Evolutionary conservation across 2,888 invertebrate genomes (phyloP), one percentile per base, ranked within the genome.

Genomic region (Yponomeuta cagnagella): DNA sequence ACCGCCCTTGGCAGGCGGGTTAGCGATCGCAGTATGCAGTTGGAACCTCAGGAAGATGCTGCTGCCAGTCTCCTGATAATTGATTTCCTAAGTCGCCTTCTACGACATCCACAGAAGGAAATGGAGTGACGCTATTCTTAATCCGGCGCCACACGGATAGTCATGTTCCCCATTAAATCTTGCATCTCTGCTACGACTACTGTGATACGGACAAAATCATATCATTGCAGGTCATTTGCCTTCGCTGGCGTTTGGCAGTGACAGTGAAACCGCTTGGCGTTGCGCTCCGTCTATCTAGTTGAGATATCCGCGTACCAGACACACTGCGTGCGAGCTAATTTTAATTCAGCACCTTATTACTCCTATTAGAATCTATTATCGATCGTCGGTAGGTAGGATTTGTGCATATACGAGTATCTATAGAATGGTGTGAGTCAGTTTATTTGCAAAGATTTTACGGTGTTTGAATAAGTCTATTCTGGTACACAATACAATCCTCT

Each of bases 211-310:
- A 67, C 8, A 33, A n/a, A 5, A 43, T 33, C 15, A 30, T 6
- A 48, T 5, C 68, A 43, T 12, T 37, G 2, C 68, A 69, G 70
- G 70, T 70, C 70, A 70, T 43, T 70, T 70, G 63, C 70, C 70
- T 70, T n/a, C 70, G 63, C 37, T 58, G 52, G 70, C 12, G n/a
- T 63, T 70, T 70, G 70, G 70, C 70, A 70, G 37, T 70, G 70
- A 63, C 70, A 70, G 70, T 70, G 70, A 70, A 70, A 63, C 43
- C 2, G 2, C n/a, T 64, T 64, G 23, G 64, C 64, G 30, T 64
- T 31, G 64, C 30, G 31, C 64, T 64, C 64, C n/a, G 10, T 64
- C 30, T 23, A 15, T 23, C 64, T 10, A 23, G 64, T 64, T 10
- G 2, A 10, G 64, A 31, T 31, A 31, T 64, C 30, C 64, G 64